phyloP scores from a whole-genome alignment of 2,888 invertebrate species.

The Heliconius cydno region DNA sequence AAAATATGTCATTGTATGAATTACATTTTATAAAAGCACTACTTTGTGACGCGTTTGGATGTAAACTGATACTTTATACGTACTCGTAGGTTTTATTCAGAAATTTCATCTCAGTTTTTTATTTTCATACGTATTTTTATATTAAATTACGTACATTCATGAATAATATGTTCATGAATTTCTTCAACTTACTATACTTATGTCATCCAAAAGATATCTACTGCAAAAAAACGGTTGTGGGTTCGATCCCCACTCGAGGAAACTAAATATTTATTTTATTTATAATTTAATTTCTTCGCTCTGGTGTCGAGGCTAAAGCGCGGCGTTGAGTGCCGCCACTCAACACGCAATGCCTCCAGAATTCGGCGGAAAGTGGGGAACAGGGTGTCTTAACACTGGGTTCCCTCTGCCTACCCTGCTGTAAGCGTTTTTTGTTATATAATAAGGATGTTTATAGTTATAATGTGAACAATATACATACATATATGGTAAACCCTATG shows the following conservation, averaged over 20 bases:
- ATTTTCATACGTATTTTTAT: not conserved
- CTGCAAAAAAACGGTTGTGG: too few species aligned
- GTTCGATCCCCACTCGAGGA: too few species aligned
- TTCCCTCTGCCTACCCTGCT: too few species aligned
- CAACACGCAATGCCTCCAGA: too few species aligned
- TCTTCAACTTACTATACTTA: not conserved
- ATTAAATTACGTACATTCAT: conserved; percentile 4
- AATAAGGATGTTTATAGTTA: too few species aligned
- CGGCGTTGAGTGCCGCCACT: too few species aligned
- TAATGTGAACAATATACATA: not conserved
- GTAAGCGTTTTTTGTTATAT: too few species aligned
- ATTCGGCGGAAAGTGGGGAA: too few species aligned
- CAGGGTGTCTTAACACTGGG: too few species aligned
- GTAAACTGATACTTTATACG: not conserved
- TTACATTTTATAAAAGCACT: not conserved
- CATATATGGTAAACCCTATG: not conserved
- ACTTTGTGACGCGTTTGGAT: not conserved
- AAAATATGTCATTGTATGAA: not conserved
- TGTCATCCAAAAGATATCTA: not conserved
- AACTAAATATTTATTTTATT: too few species aligned
- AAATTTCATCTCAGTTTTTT: not conserved
- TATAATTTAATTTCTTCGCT: too few species aligned
- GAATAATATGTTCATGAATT: not conserved
- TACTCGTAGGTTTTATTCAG: conserved; percentile 8
- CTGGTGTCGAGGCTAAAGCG: too few species aligned